Conservation (phyloP, 2,888 invertebrate genomes). For the Chaitophorus viminalis region DNA sequence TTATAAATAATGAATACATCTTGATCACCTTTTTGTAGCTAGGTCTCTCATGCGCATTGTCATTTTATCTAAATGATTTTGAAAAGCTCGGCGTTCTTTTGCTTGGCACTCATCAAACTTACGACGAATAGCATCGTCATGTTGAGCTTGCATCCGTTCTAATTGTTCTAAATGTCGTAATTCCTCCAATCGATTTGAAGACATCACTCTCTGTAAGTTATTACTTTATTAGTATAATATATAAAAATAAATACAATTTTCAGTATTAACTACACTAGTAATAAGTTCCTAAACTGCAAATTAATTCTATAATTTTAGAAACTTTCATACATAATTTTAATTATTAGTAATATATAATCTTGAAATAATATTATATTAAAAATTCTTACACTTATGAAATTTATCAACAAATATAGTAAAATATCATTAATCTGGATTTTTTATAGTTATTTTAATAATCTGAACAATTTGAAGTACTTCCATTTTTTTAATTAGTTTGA, state of each 20-base stretch:
- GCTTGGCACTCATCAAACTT: conserved; percentile 63
- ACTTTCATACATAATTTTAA: no score
- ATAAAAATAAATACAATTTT: background rate
- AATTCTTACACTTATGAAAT: no score
- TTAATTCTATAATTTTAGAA: no score
- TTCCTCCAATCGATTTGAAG: conserved; percentile 65
- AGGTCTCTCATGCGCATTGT: conserved; percentile 48
- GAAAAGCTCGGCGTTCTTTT: conserved; percentile 63
- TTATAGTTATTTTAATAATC: no score
- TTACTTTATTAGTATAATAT: background rate
- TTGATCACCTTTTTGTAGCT: conserved; percentile 54
- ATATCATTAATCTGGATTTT: no score
- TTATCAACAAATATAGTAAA: no score
- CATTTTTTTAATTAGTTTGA: no score
- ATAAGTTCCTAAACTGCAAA: no score
- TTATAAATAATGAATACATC: conserved; percentile 52
- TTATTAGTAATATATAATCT: no score
- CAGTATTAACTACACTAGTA: no score
- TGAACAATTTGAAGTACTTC: no score
- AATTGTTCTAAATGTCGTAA: conserved; percentile 64
- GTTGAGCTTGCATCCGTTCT: conserved; percentile 64
- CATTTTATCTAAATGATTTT: conserved; percentile 62
- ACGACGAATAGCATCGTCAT: conserved; percentile 57
- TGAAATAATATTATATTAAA: no score
- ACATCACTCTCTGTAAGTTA: conserved; percentile 65